A percentile compares a stretch with the other conserved stretches of the same genome.
These are phyloP conservation scores for Catharus fuscescens DNA, from an alignment of 2,113 vertebrate genomes.

Conservation along the genomic window DNA sequence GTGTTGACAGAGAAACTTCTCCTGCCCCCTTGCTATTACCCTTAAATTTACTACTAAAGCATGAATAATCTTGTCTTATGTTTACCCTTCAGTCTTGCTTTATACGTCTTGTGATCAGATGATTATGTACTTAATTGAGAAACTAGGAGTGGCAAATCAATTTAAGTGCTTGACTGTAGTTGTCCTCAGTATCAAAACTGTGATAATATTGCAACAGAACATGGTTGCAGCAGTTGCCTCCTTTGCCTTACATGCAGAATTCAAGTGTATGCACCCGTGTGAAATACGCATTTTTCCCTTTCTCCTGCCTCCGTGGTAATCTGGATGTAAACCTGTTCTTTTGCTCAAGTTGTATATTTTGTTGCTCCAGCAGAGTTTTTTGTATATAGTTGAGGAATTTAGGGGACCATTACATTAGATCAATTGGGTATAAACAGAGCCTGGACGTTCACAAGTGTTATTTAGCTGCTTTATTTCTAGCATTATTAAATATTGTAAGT, in stretches of 20 bases:
- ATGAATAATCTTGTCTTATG: neutral
- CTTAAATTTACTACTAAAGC: neutral
- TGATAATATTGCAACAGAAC: neutral
- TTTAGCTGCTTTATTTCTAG: neutral
- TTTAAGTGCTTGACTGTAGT: neutral
- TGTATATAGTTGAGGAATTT: neutral
- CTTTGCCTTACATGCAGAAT: neutral
- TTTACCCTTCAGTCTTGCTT: neutral
- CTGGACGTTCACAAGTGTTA: neutral
- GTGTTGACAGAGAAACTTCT: neutral
- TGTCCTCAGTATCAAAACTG: neutral
- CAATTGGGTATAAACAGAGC: neutral
- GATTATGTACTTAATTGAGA: neutral
- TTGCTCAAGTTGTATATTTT: neutral
- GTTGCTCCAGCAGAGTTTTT: neutral
- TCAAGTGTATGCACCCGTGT: neutral
- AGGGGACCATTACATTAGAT: neutral
- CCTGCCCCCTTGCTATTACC: rapidly evolving
- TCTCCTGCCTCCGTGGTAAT: neutral
- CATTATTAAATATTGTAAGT: neutral
- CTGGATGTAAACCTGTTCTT: neutral
- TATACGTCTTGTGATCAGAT: neutral
- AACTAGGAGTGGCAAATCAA: neutral
- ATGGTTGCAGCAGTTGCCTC: neutral
- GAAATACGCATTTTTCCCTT: neutral